These are phyloP conservation scores for Bolinopsis microptera DNA, from an alignment of 37 sponge, comb jelly and placozoan species.

Conservation along the genomic window DNA sequence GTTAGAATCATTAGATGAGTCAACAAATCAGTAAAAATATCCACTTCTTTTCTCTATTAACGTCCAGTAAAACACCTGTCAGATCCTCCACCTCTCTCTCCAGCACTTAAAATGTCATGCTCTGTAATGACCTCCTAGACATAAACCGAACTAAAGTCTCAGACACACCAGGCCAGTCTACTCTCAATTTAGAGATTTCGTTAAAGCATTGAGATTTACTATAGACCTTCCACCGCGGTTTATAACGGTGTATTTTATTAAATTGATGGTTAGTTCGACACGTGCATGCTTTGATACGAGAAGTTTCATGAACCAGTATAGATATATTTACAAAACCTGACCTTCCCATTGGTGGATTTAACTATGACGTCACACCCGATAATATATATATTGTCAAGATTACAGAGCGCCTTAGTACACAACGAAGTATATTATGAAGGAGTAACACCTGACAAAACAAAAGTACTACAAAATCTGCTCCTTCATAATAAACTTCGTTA, in stretches of 20 bases:
- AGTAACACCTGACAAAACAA: no score
- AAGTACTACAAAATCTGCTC: no score
- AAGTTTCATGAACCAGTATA: background rate
- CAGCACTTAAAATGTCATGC: background rate
- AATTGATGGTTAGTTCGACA: background rate
- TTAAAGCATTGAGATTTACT: background rate
- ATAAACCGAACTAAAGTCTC: background rate
- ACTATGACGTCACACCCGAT: background rate
- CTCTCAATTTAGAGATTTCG: background rate
- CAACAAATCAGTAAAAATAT: background rate
- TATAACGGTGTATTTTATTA: background rate
- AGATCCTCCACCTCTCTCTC: background rate
- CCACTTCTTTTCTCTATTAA: background rate
- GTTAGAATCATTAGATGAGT: background rate
- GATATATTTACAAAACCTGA: background rate
- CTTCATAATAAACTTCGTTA: no score
- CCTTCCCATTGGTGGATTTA: background rate
- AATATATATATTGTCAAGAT: no score
- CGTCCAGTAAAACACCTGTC: background rate
- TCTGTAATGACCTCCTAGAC: background rate
- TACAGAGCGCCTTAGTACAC: no score
- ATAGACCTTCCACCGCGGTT: background rate
- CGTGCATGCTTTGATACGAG: background rate
- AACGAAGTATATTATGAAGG: no score
- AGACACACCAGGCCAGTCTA: background rate